Conservation (phyloP, 1,140 invertebrate species). For the Caenorhabditis inopinata region DNA sequence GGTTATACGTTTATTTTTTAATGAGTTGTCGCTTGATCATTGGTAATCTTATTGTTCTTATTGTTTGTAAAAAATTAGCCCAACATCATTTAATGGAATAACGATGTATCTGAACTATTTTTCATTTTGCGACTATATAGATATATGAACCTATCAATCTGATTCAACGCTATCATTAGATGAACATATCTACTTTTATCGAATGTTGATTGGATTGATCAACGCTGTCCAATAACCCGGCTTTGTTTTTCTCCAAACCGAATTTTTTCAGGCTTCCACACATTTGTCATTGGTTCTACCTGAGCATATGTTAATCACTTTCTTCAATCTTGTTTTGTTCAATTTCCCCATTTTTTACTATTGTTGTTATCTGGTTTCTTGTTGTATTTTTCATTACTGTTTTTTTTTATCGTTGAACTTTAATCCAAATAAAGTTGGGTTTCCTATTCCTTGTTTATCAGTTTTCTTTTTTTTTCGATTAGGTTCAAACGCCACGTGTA, state of each 20-base stretch:
- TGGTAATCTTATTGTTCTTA: too few relatives aligned
- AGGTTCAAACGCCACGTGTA: not conserved
- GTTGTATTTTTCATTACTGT: not conserved
- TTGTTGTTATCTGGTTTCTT: not conserved
- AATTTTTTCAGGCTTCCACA: conserved; percentile 4
- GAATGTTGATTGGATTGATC: not conserved
- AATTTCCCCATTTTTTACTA: not conserved
- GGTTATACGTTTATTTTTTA: too few relatives aligned
- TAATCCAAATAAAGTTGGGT: not conserved
- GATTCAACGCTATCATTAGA: not conserved
- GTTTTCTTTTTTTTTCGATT: not conserved
- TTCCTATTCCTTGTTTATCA: not conserved
- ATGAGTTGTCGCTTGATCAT: too few relatives aligned
- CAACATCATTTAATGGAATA: too few relatives aligned
- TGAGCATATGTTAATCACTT: not conserved
- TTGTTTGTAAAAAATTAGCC: too few relatives aligned
- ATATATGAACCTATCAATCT: not conserved
- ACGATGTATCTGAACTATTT: too few relatives aligned
- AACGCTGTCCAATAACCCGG: not conserved
- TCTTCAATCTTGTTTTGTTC: not conserved
- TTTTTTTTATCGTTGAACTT: not conserved
- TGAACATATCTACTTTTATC: not conserved
- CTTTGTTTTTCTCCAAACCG: not conserved
- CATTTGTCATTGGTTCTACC: not conserved
- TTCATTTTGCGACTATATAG: too few relatives aligned